These are phyloP conservation scores for Pipistrellus pipistrellus DNA, from an alignment of 2,797 vertebrate species.

Conservation along the genomic window DNA sequence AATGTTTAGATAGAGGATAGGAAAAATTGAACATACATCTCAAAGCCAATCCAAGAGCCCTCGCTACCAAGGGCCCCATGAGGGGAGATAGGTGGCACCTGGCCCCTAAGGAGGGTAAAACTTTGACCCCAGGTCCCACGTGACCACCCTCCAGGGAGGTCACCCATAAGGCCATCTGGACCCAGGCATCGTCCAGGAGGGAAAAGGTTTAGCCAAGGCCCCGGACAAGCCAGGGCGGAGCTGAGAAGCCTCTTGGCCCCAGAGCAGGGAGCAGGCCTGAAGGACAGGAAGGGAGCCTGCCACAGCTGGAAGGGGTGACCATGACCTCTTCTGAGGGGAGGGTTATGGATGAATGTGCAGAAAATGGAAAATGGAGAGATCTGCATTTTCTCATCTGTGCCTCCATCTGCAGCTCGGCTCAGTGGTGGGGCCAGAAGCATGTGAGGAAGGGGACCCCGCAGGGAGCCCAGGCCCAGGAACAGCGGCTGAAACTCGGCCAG, in stretches of 20 bases:
- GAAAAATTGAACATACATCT: constrained; percentile 61
- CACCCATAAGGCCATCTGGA: neutral
- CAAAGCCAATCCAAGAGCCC: constrained; percentile 57
- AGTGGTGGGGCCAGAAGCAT: neutral
- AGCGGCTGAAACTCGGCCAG: neutral
- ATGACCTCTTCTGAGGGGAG: neutral
- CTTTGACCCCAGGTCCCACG: neutral
- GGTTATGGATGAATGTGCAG: neutral
- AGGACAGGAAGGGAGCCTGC: neutral
- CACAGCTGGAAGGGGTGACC: neutral
- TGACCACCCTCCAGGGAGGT: neutral
- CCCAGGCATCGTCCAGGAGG: neutral
- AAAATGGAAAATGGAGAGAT: neutral
- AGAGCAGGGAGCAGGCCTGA: neutral
- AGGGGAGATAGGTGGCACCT: neutral
- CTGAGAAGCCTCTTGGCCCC: neutral
- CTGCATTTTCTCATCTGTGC: neutral
- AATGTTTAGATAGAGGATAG: constrained; percentile 71
- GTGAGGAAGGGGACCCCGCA: too few relatives aligned
- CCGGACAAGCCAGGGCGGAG: neutral
- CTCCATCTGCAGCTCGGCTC: neutral
- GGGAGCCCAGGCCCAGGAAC: neutral
- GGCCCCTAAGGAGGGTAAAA: neutral
- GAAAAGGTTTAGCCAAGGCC: neutral
- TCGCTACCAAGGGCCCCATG: neutral